These are phyloP conservation scores for Chloroceryle inda DNA, from an alignment of 2,797 vertebrate genomes.

Conservation along the genomic window DNA sequence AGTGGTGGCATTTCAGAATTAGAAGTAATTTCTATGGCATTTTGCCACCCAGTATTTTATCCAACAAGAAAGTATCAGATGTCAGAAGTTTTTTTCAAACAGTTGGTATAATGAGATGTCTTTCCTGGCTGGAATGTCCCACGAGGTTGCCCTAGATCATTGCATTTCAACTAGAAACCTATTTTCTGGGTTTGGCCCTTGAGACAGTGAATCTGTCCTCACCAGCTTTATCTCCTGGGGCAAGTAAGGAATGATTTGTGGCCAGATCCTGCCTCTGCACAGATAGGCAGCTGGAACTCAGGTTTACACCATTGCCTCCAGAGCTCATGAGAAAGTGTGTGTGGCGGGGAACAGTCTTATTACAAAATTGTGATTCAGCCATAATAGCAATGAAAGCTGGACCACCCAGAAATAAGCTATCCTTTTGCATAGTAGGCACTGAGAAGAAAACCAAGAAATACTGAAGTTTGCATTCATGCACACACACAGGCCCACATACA, in stretches of 20 bases:
- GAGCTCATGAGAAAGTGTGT: not conserved
- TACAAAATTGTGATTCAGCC: not conserved
- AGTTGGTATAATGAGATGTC: not conserved
- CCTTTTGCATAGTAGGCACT: not conserved
- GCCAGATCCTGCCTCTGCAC: not conserved
- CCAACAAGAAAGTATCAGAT: not conserved
- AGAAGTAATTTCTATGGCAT: not conserved
- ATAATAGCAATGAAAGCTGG: not conserved
- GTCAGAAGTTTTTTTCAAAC: not conserved
- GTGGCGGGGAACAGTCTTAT: not conserved
- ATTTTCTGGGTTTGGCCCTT: not conserved
- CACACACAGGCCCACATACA: not conserved
- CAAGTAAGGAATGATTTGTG: not conserved
- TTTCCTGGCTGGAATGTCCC: not conserved
- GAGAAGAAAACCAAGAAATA: not conserved
- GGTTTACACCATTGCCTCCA: not conserved
- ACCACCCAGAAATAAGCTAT: not conserved
- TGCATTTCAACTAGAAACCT: not conserved
- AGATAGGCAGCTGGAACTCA: not conserved
- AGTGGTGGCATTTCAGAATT: not conserved
- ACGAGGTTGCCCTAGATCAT: not conserved
- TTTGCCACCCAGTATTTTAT: not conserved
- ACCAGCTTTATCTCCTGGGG: not conserved
- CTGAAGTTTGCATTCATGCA: not conserved
- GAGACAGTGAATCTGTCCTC: not conserved